Conservation (phyloP, 2,113 vertebrate genomes). For the Scopus umbretta region DNA sequence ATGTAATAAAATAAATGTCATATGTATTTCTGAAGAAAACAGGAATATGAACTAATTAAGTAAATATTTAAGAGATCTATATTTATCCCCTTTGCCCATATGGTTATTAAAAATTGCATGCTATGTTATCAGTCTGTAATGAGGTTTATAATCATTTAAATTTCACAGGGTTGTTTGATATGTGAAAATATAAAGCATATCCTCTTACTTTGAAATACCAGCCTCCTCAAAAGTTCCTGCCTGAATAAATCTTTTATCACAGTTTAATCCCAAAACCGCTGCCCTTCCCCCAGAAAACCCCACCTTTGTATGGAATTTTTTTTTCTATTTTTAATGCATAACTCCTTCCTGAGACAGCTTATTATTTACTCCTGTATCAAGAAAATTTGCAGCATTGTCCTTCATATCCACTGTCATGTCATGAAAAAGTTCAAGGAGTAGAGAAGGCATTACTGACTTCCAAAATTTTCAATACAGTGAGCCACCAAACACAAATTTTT, state of each 20-base stretch:
- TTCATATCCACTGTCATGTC: neutral
- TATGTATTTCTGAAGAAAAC: neutral
- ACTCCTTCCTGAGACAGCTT: neutral
- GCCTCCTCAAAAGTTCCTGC: neutral
- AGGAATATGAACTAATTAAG: neutral
- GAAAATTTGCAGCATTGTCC: neutral
- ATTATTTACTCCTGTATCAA: neutral
- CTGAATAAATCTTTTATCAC: neutral
- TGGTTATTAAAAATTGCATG: neutral
- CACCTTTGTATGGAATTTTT: neutral
- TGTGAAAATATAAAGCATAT: neutral
- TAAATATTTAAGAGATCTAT: neutral
- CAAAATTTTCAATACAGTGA: neutral
- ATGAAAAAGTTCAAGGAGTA: neutral
- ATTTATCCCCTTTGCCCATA: neutral
- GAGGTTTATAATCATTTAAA: neutral
- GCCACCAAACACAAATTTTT: neutral
- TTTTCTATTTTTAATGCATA: neutral
- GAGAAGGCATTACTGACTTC: neutral
- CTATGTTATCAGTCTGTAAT: neutral
- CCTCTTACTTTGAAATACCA: neutral
- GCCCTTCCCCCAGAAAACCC: neutral
- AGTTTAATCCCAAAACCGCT: neutral
- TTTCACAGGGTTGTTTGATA: neutral
- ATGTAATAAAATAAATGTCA: neutral